phyloP scores from a whole-genome alignment of 2,113 vertebrate genomes.

The Lagopus leucura region DNA sequence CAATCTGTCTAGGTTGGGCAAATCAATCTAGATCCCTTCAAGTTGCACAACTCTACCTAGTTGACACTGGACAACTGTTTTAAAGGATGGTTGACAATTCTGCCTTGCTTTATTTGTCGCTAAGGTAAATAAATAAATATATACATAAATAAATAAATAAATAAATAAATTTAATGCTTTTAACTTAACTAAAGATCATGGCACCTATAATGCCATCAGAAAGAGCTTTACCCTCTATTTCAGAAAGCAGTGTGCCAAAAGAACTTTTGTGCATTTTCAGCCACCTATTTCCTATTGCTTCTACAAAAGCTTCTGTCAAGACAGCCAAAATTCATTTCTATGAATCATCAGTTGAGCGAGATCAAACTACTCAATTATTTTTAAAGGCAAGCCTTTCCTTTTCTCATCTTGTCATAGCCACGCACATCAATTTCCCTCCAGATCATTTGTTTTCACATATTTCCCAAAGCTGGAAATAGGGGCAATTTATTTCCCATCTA shows the following conservation, averaged over 20 bases:
- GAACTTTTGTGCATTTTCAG: background rate
- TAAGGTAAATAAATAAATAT: background rate
- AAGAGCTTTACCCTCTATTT: background rate
- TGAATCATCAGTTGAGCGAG: background rate
- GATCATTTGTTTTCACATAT: background rate
- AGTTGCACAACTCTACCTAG: background rate
- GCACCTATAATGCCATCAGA: background rate
- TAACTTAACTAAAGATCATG: background rate
- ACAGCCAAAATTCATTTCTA: background rate
- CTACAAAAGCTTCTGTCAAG: background rate
- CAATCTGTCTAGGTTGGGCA: no score
- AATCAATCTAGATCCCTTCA: background rate
- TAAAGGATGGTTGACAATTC: background rate
- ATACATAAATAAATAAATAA: no score
- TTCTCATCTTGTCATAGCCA: background rate
- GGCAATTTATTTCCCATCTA: background rate
- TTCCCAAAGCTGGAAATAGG: background rate
- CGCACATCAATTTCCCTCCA: background rate
- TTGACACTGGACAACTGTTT: background rate
- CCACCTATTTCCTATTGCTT: background rate
- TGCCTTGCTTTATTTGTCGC: background rate
- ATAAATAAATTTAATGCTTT: background rate
- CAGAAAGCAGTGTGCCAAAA: background rate
- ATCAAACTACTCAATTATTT: conserved; percentile 18
- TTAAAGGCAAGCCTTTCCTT: background rate